phyloP scores from a whole-genome alignment of 2,888 invertebrate genomes.

The Eutolmus rufibarbis region DNA sequence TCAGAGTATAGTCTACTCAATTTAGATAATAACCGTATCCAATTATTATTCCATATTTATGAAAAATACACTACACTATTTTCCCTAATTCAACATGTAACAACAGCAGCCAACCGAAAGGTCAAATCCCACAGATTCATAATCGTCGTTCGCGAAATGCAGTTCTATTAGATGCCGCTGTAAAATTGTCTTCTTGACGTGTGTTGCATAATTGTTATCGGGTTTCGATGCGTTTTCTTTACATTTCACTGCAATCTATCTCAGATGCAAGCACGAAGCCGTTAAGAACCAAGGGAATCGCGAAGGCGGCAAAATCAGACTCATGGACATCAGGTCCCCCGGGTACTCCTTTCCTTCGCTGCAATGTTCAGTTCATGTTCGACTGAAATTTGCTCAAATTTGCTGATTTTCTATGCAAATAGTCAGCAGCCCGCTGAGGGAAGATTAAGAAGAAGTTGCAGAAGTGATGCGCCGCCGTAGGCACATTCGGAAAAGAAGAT shows the following conservation, averaged over 20 bases:
- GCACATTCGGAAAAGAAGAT: constrained; percentile 22
- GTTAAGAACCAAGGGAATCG: constrained; percentile 13
- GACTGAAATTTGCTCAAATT: constrained; percentile 35
- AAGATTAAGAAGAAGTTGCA: background rate
- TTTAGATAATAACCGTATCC: background rate
- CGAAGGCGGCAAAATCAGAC: constrained; percentile 10
- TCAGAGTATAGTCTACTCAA: too few species aligned
- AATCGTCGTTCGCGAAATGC: background rate
- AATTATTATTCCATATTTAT: background rate
- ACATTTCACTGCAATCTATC: constrained; percentile 23
- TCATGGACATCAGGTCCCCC: background rate
- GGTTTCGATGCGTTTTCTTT: background rate
- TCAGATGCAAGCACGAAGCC: background rate
- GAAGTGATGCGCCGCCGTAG: background rate
- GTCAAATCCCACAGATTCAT: constrained; percentile 17
- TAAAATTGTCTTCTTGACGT: constrained; percentile 23
- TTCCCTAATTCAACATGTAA: background rate
- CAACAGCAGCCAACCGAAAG: background rate
- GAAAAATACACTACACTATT: background rate
- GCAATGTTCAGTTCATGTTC: background rate
- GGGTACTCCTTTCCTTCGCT: background rate
- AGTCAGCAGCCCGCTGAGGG: background rate
- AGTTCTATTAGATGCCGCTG: background rate
- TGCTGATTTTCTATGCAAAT: constrained; percentile 14
- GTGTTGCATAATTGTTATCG: constrained; percentile 28